Percentiles rank a stretch among this genome's conserved stretches.
phyloP scores from a whole-genome alignment of 2,797 vertebrate genomes.

The Gila robusta region DNA sequence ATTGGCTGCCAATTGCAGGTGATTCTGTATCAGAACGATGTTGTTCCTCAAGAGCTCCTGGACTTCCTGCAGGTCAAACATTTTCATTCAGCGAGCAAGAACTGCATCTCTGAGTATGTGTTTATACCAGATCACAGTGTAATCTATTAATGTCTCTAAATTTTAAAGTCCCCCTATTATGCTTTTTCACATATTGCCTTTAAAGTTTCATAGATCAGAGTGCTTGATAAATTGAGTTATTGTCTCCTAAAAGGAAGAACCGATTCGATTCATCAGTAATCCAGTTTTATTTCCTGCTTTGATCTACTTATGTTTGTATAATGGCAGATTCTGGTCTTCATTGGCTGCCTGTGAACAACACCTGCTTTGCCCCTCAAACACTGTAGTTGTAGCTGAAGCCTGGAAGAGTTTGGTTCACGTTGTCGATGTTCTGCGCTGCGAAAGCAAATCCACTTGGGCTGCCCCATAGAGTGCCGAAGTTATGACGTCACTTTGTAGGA shows the following conservation, averaged over 20 bases:
- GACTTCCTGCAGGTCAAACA: slow-evolving; percentile 83
- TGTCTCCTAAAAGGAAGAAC: background rate
- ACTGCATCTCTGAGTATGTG: slow-evolving; percentile 78
- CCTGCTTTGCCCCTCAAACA: no score
- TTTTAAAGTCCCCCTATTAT: background rate
- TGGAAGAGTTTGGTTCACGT: no score
- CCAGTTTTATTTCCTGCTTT: background rate
- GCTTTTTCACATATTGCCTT: background rate
- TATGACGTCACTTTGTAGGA: no score
- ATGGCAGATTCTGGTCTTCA: no score
- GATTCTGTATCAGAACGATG: slow-evolving; percentile 77
- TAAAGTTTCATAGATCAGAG: background rate
- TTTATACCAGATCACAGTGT: background rate
- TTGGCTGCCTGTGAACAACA: no score
- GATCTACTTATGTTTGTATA: no score
- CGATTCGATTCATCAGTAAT: background rate
- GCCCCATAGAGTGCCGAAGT: no score
- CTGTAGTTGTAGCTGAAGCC: no score
- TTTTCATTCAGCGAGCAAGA: slow-evolving; percentile 78
- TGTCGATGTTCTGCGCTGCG: no score
- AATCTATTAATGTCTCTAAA: background rate
- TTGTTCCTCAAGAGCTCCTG: slow-evolving; percentile 80
- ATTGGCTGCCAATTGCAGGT: slow-evolving; percentile 64
- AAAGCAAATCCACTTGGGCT: no score
- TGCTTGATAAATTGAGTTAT: background rate